Evolutionary conservation across 2,113 vertebrate species (phyloP).

Genomic region (Peucedramus taeniatus): DNA sequence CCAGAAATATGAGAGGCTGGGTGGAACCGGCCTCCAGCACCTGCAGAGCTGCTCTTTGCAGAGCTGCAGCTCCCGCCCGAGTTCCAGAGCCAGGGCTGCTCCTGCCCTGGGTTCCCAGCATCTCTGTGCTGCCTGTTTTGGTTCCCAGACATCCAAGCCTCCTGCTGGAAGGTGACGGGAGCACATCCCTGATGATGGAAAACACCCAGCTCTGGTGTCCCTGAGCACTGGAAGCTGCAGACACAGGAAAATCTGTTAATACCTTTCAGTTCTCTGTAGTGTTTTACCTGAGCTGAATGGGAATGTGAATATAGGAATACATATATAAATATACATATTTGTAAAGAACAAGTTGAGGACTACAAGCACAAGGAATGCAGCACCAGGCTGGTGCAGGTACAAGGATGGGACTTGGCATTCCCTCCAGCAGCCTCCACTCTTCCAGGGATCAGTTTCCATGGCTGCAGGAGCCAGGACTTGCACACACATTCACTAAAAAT

Average conservation of each 20-base stretch:
- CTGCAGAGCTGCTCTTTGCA: neutral
- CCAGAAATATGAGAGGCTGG: fast-evolving
- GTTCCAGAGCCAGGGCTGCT: neutral
- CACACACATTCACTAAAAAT: neutral
- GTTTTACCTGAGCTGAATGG: neutral
- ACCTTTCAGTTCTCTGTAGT: neutral
- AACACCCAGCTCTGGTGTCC: neutral
- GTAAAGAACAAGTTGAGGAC: neutral
- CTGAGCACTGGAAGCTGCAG: neutral
- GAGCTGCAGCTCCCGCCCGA: neutral
- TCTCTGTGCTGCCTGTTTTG: neutral
- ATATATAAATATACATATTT: fast-evolving
- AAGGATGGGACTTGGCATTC: neutral
- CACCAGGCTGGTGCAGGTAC: neutral
- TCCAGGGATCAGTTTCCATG: neutral
- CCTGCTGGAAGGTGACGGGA: fast-evolving
- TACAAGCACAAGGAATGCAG: neutral
- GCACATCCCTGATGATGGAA: neutral
- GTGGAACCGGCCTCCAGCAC: neutral
- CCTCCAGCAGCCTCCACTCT: neutral
- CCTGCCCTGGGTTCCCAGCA: neutral
- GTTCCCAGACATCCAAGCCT: neutral
- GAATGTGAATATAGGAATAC: neutral
- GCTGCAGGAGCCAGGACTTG: constrained; percentile 42
- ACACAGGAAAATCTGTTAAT: neutral